These are phyloP conservation scores for Dorcus hopei DNA, from an alignment of 2,888 invertebrate species.

Conservation along the genomic window DNA sequence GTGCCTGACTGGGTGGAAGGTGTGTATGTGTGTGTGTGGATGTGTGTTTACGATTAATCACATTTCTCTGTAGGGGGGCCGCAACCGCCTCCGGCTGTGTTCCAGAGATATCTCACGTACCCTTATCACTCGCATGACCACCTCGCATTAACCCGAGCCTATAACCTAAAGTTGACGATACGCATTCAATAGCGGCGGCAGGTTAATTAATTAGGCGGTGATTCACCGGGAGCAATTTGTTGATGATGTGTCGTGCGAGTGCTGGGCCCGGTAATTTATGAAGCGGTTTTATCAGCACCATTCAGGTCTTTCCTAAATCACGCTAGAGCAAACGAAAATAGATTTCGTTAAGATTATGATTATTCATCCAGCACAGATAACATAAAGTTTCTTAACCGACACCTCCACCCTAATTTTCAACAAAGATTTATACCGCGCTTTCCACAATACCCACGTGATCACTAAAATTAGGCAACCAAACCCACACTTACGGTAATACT, in stretches of 20 bases:
- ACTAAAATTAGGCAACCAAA: too few species aligned
- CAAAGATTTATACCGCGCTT: too few species aligned
- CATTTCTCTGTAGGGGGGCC: constrained; percentile 17
- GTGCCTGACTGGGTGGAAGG: neutral
- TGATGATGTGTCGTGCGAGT: neutral
- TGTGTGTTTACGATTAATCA: constrained; percentile 22
- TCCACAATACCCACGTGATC: too few species aligned
- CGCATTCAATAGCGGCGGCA: constrained; percentile 1
- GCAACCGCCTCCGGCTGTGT: constrained; percentile 15
- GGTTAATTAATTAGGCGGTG: constrained; percentile 3
- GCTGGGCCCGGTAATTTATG: neutral
- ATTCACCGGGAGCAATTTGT: neutral
- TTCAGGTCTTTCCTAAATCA: neutral
- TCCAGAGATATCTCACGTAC: constrained; percentile 19
- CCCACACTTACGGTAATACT: too few species aligned
- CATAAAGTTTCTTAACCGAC: too few species aligned
- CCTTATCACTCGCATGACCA: constrained; percentile 20
- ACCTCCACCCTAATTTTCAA: too few species aligned
- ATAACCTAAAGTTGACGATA: constrained; percentile 6
- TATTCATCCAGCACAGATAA: too few species aligned
- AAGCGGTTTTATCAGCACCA: neutral
- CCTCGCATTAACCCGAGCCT: constrained; percentile 16
- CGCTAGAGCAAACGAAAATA: neutral
- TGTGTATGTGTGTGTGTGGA: constrained; percentile 4
- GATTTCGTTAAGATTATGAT: too few species aligned